A percentile compares a stretch with the other conserved stretches of the same genome.
These are phyloP conservation scores for Caenorhabditis doughertyi DNA, from an alignment of 2,888 invertebrate species.

Conservation along the genomic window DNA sequence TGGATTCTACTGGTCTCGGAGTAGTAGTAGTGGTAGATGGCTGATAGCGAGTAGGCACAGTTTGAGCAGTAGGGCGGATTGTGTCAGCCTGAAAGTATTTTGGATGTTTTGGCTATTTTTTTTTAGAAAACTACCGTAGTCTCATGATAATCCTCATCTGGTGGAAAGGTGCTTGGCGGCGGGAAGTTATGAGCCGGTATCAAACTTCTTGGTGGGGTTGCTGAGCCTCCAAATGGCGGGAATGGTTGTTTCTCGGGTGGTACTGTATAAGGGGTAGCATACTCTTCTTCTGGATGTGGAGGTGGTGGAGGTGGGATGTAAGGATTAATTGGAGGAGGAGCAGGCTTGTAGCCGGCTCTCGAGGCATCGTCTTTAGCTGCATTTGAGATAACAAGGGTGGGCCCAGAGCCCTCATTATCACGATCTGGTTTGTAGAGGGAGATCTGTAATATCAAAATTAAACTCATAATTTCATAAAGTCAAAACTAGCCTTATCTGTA, in stretches of 20 bases:
- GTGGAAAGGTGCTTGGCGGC: conserved; percentile 32
- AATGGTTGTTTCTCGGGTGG: conserved; percentile 50
- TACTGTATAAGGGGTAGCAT: conserved; percentile 57
- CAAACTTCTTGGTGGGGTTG: conserved; percentile 22
- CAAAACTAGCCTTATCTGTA: conserved; percentile 55
- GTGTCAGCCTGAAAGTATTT: conserved; percentile 30
- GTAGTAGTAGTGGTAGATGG: conserved; percentile 32
- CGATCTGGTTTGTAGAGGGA: conserved; percentile 65
- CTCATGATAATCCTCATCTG: conserved; percentile 44
- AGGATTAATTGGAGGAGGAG: conserved; percentile 55
- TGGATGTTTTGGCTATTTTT: background rate
- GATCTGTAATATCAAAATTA: conserved; percentile 27
- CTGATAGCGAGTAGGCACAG: conserved; percentile 39
- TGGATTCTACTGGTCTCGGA: conserved; percentile 39
- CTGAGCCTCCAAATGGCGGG: conserved; percentile 37
- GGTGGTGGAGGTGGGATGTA: conserved; percentile 57
- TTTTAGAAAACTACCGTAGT: conserved; percentile 48
- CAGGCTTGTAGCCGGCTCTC: conserved; percentile 58
- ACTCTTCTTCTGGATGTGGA: conserved; percentile 56
- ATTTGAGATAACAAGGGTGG: conserved; percentile 67
- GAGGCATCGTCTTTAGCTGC: conserved; percentile 66
- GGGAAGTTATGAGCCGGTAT: conserved; percentile 52
- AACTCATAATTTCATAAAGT: background rate
- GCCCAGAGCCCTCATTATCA: conserved; percentile 51
- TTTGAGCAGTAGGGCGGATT: conserved; percentile 57